Conservation (phyloP, 2,113 vertebrate species). For the Vireo altiloquus region DNA sequence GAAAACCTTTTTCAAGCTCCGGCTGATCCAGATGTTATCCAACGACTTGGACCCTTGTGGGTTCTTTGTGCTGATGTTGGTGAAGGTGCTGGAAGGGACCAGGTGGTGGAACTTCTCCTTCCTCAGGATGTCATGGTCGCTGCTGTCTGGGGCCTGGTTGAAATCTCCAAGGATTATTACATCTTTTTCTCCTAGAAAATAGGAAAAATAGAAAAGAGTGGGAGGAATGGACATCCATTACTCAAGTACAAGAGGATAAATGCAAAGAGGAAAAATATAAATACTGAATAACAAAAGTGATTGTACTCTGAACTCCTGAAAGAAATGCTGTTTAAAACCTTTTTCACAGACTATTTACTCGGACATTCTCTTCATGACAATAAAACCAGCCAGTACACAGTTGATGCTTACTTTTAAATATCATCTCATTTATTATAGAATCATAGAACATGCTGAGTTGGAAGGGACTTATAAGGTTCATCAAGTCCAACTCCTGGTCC, state of each 20-base stretch:
- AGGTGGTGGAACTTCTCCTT: constrained; percentile 86
- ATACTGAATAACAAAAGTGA: neutral
- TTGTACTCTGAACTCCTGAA: neutral
- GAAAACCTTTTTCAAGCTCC: constrained; percentile 86
- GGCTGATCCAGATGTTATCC: constrained; percentile 95
- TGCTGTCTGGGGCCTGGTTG: constrained; percentile 81
- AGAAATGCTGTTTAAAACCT: neutral
- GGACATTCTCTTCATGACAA: neutral
- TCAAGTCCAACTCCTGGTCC: neutral
- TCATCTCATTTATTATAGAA: neutral
- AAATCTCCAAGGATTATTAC: constrained; percentile 89
- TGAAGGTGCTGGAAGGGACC: constrained; percentile 82
- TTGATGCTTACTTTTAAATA: neutral
- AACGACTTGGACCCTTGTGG: constrained; percentile 86
- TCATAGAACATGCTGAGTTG: neutral
- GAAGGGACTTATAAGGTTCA: neutral
- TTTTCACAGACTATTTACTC: neutral
- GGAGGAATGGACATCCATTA: neutral
- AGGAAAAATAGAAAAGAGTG: neutral
- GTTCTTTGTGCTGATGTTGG: constrained; percentile 92
- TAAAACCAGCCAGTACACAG: neutral
- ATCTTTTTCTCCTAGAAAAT: constrained; percentile 83
- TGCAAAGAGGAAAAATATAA: neutral
- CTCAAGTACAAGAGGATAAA: neutral
- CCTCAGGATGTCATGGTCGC: constrained; percentile 81